These are phyloP conservation scores for Streptopelia turtur DNA, from an alignment of 2,797 vertebrate genomes.

Conservation along the genomic window DNA sequence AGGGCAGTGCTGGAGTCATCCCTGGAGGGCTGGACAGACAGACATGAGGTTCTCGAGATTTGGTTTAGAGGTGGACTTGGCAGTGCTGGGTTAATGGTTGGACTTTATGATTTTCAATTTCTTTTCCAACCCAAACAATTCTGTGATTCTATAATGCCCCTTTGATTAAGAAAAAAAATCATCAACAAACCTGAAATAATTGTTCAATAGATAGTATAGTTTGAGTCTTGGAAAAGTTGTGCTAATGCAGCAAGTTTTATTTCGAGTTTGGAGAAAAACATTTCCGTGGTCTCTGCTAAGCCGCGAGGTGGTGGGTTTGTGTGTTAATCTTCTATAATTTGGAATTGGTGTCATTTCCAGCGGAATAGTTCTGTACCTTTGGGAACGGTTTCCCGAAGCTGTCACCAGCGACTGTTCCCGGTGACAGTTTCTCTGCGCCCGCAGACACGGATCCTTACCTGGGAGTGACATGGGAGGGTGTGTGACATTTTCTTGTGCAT, in stretches of 20 bases:
- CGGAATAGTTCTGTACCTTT: neutral
- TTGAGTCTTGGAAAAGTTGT: too few species aligned
- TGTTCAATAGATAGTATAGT: neutral
- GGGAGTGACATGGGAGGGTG: neutral
- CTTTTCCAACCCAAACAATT: too few species aligned
- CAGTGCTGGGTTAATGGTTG: too few species aligned
- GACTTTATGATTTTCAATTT: too few species aligned
- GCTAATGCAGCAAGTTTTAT: neutral
- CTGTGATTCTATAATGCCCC: too few species aligned
- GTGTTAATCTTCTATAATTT: neutral
- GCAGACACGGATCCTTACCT: neutral
- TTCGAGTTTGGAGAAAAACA: neutral
- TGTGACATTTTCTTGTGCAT: accelerated
- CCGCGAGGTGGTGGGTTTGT: neutral
- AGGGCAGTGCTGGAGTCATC: too few species aligned
- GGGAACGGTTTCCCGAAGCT: neutral
- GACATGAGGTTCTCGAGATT: too few species aligned
- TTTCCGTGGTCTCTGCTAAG: neutral
- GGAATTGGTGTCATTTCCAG: neutral
- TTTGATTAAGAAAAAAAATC: neutral
- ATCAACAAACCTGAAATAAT: neutral
- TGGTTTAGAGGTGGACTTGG: too few species aligned
- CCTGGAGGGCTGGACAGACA: too few species aligned
- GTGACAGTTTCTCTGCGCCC: neutral
- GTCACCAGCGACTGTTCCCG: too few species aligned